A percentile compares a stretch with the other conserved stretches of the same genome.
Conservation (phyloP, 2,797 vertebrate genomes). For the Pterois miles region DNA sequence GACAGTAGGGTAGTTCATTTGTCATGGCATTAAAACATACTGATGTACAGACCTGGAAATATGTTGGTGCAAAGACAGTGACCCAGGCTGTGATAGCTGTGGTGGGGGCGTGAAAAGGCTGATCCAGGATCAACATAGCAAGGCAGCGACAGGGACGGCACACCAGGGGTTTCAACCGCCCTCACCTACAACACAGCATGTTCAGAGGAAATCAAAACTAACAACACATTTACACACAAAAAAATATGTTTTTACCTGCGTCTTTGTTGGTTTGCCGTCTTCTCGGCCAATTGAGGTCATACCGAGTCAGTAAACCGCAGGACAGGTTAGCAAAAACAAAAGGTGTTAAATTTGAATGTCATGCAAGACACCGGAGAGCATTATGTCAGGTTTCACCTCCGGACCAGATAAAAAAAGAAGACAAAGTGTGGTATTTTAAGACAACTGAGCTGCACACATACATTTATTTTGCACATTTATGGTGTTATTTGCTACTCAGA, state of each 20-base stretch:
- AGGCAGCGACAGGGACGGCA: conserved; percentile 33
- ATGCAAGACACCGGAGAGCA: conserved; percentile 9
- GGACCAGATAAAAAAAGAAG: not conserved
- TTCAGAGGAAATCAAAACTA: conserved; percentile 1
- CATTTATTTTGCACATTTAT: not conserved
- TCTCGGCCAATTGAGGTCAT: conserved; percentile 42
- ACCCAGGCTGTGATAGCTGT: conserved; percentile 55
- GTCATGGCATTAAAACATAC: not conserved
- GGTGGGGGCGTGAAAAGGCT: not conserved
- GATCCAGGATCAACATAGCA: conserved; percentile 40
- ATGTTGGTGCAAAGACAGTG: conserved; percentile 54
- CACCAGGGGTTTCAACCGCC: conserved; percentile 15
- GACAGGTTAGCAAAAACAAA: conserved; percentile 10
- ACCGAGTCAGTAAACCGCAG: not conserved
- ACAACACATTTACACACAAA: not conserved
- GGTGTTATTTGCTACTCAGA: not conserved
- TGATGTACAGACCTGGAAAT: conserved; percentile 58
- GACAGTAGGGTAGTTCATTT: too few relatives aligned
- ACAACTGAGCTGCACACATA: not conserved
- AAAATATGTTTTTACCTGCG: conserved; percentile 26
- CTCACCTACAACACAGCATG: conserved; percentile 9
- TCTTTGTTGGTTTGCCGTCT: not conserved
- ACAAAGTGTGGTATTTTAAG: not conserved
- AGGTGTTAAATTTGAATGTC: conserved; percentile 65
- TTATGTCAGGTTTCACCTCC: conserved; percentile 21